These are phyloP conservation scores for Agonopterix arenella DNA, from an alignment of 2,888 invertebrate species.

Conservation along the genomic window DNA sequence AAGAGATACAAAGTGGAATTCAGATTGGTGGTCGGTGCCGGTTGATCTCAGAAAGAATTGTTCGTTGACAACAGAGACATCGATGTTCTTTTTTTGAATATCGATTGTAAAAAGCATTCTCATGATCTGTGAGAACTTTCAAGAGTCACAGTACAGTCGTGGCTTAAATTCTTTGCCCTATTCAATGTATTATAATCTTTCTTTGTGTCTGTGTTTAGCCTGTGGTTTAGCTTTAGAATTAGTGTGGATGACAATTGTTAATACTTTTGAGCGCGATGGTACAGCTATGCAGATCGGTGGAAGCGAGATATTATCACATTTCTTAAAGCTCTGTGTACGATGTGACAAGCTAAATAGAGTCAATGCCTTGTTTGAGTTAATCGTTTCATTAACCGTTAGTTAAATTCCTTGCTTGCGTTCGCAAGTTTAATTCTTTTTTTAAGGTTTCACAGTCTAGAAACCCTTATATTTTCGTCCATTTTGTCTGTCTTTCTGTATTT, in stretches of 20 bases:
- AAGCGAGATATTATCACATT: constrained; percentile 34
- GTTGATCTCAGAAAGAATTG: constrained; percentile 67
- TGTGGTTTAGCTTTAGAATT: constrained; percentile 29
- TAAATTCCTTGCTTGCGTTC: neutral
- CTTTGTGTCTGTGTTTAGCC: constrained; percentile 46
- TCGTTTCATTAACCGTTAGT: constrained; percentile 27
- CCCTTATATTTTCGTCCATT: no score
- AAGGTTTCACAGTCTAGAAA: no score
- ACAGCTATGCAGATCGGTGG: constrained; percentile 29
- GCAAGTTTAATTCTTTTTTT: neutral
- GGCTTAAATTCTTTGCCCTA: constrained; percentile 57
- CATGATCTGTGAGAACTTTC: constrained; percentile 72
- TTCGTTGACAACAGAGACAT: constrained; percentile 75
- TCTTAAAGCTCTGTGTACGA: constrained; percentile 24
- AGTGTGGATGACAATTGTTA: constrained; percentile 26
- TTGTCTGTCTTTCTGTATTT: no score
- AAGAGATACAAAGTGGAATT: constrained; percentile 21
- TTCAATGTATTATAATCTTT: constrained; percentile 37
- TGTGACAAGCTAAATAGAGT: constrained; percentile 31
- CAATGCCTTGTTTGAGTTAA: constrained; percentile 34
- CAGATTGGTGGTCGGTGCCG: constrained; percentile 15
- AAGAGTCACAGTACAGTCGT: constrained; percentile 43
- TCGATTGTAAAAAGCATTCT: constrained; percentile 75
- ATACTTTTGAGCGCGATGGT: constrained; percentile 35
- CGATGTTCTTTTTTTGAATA: constrained; percentile 71